Conservation (phyloP, 1,140 invertebrate species). For the Odontomachus brunneus region DNA sequence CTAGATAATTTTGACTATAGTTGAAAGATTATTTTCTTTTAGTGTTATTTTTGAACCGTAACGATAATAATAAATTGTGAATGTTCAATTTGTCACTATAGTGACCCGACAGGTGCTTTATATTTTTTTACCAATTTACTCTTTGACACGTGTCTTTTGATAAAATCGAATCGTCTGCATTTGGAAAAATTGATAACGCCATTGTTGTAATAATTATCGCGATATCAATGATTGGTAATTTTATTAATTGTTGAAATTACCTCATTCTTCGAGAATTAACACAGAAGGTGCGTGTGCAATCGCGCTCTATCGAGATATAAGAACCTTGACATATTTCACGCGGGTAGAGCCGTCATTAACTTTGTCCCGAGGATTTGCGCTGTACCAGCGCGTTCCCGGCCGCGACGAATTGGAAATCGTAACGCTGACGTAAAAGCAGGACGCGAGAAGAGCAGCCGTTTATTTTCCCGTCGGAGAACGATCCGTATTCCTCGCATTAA, state of each 20-base stretch:
- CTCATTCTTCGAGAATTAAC: background rate
- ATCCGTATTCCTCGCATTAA: slow-evolving; percentile 57
- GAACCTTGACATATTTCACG: background rate
- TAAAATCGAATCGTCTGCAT: no score
- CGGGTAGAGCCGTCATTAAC: slow-evolving; percentile 4
- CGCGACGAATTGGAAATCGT: slow-evolving; percentile 37
- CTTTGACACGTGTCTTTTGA: no score
- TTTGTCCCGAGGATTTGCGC: background rate
- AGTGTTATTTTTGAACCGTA: no score
- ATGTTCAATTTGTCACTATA: no score
- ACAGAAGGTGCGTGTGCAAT: background rate
- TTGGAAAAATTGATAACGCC: background rate
- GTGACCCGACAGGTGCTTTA: no score
- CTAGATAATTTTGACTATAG: no score
- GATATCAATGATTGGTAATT: background rate
- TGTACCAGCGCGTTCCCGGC: background rate
- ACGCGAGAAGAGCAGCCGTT: slow-evolving; percentile 7
- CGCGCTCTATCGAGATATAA: background rate
- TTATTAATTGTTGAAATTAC: background rate
- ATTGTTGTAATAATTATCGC: background rate
- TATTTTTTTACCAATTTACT: no score
- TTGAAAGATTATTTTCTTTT: no score
- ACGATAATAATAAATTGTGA: no score
- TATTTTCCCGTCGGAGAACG: slow-evolving; percentile 43
- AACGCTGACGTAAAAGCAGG: slow-evolving; percentile 4